Percentiles rank a stretch among this genome's conserved stretches.
phyloP scores from a whole-genome alignment of 2,797 vertebrate species.

The Eulemur mongoz region DNA sequence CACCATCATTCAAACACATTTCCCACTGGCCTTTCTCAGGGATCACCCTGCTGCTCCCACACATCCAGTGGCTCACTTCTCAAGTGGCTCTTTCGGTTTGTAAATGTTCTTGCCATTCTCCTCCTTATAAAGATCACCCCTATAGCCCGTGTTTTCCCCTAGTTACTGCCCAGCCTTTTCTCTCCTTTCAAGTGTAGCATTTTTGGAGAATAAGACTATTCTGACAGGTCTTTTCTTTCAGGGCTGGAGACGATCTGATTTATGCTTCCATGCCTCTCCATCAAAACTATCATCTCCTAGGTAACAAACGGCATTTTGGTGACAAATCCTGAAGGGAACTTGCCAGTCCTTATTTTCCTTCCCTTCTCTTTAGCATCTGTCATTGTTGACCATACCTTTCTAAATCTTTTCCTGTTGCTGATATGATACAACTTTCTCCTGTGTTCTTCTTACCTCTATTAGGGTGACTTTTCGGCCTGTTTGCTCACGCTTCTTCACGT shows the following conservation, averaged over 20 bases:
- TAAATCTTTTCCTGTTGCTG: not conserved
- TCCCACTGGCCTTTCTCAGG: not conserved
- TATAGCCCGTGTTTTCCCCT: not conserved
- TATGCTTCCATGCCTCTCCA: not conserved
- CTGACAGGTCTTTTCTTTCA: not conserved
- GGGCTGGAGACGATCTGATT: not conserved
- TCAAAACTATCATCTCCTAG: not conserved
- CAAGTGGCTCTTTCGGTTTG: not conserved
- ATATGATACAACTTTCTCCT: not conserved
- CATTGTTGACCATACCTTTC: not conserved
- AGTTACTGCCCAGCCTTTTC: not conserved
- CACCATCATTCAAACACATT: not conserved
- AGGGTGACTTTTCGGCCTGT: not conserved
- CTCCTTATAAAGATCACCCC: not conserved
- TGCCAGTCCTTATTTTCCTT: not conserved
- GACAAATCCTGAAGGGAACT: not conserved
- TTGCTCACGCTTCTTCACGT: slow-evolving; percentile 20
- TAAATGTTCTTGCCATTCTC: not conserved
- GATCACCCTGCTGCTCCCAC: not conserved
- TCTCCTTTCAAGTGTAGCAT: not conserved
- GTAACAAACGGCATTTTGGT: not conserved
- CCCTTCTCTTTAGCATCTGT: not conserved
- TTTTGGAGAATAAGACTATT: not conserved
- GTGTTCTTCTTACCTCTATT: slow-evolving; percentile 58
- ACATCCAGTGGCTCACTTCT: not conserved